Base-by-base conservation (phyloP, 2,113 vertebrate species). In the Leucosticte australis region DNA sequence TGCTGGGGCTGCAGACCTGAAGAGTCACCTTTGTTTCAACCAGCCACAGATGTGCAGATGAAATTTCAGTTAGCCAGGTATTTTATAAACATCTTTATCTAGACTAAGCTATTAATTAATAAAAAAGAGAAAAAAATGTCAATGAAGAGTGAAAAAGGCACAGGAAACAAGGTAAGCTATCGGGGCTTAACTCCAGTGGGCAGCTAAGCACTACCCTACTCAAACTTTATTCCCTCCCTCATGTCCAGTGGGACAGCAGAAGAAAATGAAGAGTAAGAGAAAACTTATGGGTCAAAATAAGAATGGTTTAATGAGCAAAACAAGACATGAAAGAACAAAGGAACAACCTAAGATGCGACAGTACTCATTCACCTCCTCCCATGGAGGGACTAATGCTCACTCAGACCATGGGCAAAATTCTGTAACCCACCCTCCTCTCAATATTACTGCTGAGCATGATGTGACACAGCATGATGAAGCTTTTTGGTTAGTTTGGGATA, bases 171-270 rank as follows among this genome's bases (percentile, higher is more conserved):
- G 12, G 4, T 23, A 69, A 77, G 5, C 4, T 49, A 5, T 28
- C 69, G 6, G 9, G 10, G 2, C 15, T 69, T 56, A 87, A 73
- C 5, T 13, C 22, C 31, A 49, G 13, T 1, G 44, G 5, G 17
- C 23, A 85, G 15, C 16, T 41, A 55, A 94, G 26, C 20, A 76
- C 26, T 30, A 46, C 19, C 31, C 9, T 14, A 22, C 17, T n/a
- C 23, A 42, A 46, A 49, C 8, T 50, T 57, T 20, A 37, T 76
- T 76, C 3, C 9, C 5, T 76, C 7, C 10, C 7, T 27, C 15
- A n/a, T 0, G 0, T 4, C 3, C 15, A 17, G 4, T 27, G 30
- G 11, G 30, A 56, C 3, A 70, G 27, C 5, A 9, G 23, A 74
- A 78, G 26, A 33, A 65, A 47, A 44, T 11, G 1, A 46, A 59